Percentiles rank a stretch among this genome's conserved stretches.
phyloP scores from a whole-genome alignment of 2,888 invertebrate genomes.

The Ornithoptera alexandrae region DNA sequence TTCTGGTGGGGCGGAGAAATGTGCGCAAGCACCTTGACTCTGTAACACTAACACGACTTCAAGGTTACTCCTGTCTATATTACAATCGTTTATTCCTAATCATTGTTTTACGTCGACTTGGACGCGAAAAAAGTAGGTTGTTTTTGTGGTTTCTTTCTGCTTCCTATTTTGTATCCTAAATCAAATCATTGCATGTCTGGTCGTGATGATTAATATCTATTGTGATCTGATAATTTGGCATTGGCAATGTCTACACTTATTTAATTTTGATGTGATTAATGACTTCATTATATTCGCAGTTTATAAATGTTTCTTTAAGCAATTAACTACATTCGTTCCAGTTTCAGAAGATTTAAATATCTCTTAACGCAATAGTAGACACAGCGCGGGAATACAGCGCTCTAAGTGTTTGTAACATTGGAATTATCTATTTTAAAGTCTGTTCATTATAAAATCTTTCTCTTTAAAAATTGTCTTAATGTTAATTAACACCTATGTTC shows the following conservation, averaged over 20 bases:
- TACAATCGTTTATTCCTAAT: conserved; percentile 36
- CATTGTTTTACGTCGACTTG: conserved; percentile 34
- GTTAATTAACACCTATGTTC: too few relatives aligned
- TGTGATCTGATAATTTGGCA: neutral
- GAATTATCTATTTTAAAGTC: neutral
- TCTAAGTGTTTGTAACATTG: neutral
- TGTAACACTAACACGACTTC: conserved; percentile 49
- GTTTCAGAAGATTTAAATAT: neutral
- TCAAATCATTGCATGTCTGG: conserved; percentile 8
- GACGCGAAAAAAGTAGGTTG: conserved; percentile 6
- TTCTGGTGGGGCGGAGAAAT: conserved; percentile 60
- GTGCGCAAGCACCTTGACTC: conserved; percentile 56
- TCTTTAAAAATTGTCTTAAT: too few relatives aligned
- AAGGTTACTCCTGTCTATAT: conserved; percentile 24
- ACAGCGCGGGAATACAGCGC: neutral
- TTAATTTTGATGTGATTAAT: conserved; percentile 1
- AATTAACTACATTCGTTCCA: neutral
- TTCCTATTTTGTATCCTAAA: conserved; percentile 22
- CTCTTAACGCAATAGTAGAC: neutral
- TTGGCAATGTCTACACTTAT: neutral
- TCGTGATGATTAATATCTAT: conserved; percentile 10
- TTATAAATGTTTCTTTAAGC: conserved; percentile 4
- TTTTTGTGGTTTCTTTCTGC: conserved; percentile 15
- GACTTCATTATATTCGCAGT: neutral
- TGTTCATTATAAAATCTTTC: neutral